Conservation (phyloP, 2,113 vertebrate genomes). For the Apus apus region DNA sequence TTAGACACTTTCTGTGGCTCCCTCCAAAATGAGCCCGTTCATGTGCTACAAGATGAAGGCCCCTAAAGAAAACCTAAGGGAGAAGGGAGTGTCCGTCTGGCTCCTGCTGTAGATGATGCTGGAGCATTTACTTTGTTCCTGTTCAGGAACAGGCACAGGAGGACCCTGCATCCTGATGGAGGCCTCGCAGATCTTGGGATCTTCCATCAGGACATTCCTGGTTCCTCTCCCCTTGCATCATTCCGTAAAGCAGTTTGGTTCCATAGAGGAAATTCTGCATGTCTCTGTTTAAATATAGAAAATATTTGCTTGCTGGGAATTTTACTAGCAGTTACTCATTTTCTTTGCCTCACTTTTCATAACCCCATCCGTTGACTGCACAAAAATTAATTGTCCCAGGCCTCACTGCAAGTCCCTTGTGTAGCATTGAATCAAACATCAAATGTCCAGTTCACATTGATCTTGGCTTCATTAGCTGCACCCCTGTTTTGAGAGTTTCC, state of each 20-base stretch:
- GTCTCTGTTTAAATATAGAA: not conserved
- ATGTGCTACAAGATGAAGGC: not conserved
- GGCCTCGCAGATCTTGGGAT: rapidly evolving
- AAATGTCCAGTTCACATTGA: not conserved
- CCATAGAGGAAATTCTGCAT: rapidly evolving
- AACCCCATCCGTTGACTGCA: not conserved
- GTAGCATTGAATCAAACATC: not conserved
- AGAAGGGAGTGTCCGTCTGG: rapidly evolving
- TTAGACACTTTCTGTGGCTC: not conserved
- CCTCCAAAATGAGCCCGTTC: not conserved
- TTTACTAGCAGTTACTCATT: not conserved
- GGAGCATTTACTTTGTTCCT: not conserved
- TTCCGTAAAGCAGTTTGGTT: not conserved
- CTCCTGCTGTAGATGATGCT: rapidly evolving
- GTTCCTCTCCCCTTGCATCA: not conserved
- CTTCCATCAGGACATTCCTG: too few relatives aligned
- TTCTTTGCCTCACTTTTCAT: not conserved
- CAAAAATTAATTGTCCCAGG: slow-evolving; percentile 18
- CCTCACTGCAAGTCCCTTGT: not conserved
- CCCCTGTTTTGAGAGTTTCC: not conserved
- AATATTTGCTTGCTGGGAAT: not conserved
- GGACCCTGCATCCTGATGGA: not conserved
- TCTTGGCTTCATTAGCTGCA: not conserved
- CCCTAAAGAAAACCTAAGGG: not conserved
- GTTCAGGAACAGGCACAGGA: rapidly evolving